These are phyloP conservation scores for Erethizon dorsatum DNA, from an alignment of 2,797 vertebrate genomes.

Conservation along the genomic window DNA sequence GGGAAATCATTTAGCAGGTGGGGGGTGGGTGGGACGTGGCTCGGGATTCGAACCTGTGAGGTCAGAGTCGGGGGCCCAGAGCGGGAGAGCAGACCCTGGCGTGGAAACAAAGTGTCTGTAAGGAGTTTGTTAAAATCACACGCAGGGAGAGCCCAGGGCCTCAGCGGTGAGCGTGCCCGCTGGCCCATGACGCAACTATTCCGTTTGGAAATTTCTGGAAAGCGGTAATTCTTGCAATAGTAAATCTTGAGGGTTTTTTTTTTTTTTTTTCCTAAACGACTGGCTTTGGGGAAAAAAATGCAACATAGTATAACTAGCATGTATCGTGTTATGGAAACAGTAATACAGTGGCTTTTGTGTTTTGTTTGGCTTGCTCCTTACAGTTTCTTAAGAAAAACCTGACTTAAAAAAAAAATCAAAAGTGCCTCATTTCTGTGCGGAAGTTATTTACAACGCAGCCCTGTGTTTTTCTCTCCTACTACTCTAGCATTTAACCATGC, in stretches of 20 bases:
- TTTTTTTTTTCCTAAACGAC: neutral
- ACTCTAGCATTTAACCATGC: neutral
- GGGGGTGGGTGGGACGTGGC: slow-evolving; percentile 75
- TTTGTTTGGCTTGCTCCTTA: neutral
- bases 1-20: neutral
- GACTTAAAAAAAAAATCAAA: neutral
- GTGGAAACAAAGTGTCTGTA: neutral
- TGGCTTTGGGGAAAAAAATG: slow-evolving; percentile 35
- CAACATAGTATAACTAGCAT: slow-evolving; percentile 55
- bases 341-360: neutral
- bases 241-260: slow-evolving; percentile 6
- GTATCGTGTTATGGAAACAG: neutral
- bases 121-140: slow-evolving; percentile 64
- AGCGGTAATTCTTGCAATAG: slow-evolving; percentile 65
- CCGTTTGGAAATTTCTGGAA: slow-evolving; percentile 82
- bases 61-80: neutral
- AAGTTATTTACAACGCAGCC: neutral
- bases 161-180: neutral
- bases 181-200: slow-evolving; percentile 63
- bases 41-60: neutral
- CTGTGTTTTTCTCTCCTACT: neutral
- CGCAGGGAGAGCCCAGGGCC: neutral
- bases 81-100: neutral
- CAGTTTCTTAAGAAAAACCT: neutral
- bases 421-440: neutral